Base-by-base conservation (phyloP, 2,888 invertebrate genomes). In the Hofmannophila pseudospretella region DNA sequence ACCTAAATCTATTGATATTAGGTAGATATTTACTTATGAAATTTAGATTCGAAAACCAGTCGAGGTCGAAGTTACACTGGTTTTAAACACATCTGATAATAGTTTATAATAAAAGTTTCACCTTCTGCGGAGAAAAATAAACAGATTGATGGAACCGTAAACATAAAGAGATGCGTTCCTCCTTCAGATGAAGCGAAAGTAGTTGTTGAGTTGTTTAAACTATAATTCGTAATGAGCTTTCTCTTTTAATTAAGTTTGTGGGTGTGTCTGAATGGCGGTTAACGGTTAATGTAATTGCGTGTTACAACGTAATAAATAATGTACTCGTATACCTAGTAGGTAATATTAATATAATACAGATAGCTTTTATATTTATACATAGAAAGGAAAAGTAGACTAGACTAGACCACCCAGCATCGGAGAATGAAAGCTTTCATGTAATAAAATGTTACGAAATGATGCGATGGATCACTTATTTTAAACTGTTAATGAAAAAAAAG, bases 121-220 rank as follows among this genome's bases (percentile, higher is more conserved):
- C n/a, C n/a, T n/a, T n/a, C n/a, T n/a, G 30, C n/a, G n/a, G 11
- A 11, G 20, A 11, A 11, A 23, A 32, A 23, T n/a, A 25, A 11
- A 23, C 13, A n/a, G 4, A 8, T 16, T 4, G 13, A 7, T 28
- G 4, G 1, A 29, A 29, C 4, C 11, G 20, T 28, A 35, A 30
- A 14, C 34, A 12, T 13, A 20, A 28, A n/a, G 32, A 23, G n/a
- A 34, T 16, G 13, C 38, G 40, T 51, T 45, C 47, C 44, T 39
- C 44, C 48, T 50, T 38, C 41, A 49, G 53, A 54, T 58, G 44
- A 54, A 60, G 51, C 57, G 64, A 62, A 65, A 65, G 67, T 63
- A 48, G 46, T 45, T 27, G 12, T 31, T n/a, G 27, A 19, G 19
- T 28, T 36, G 37, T 28, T 30, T 39, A 34, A 23, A 28, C n/a